These are phyloP conservation scores for Melanotaenia duboulayi DNA, from an alignment of 2,113 vertebrate species.

Conservation along the genomic window DNA sequence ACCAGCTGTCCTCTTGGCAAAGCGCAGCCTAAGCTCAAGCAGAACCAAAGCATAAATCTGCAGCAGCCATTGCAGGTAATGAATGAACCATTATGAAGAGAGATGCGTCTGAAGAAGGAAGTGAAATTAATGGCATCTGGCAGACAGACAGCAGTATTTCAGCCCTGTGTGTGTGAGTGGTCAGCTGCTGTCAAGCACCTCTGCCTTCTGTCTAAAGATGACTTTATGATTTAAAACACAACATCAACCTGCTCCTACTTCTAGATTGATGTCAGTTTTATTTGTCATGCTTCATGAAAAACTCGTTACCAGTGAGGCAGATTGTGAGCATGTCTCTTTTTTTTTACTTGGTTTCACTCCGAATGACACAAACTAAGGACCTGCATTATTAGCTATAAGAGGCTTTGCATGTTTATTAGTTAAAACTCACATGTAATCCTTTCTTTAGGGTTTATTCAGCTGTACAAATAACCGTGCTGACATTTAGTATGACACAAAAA, in stretches of 20 bases:
- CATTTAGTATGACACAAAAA: too few species aligned
- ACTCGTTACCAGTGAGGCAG: background rate
- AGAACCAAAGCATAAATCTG: constrained; percentile 60
- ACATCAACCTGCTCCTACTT: background rate
- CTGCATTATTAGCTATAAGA: background rate
- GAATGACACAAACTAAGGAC: background rate
- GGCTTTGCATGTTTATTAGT: background rate
- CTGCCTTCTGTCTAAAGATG: constrained; percentile 15
- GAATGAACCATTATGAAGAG: constrained; percentile 53
- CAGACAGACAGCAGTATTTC: constrained; percentile 29
- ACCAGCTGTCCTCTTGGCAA: constrained; percentile 52
- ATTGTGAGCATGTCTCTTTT: background rate
- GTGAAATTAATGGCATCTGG: constrained; percentile 38
- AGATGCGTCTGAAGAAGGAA: constrained; percentile 43
- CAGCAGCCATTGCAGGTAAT: constrained; percentile 49
- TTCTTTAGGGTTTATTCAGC: background rate
- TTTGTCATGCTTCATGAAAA: background rate
- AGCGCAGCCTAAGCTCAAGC: constrained; percentile 36
- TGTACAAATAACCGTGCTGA: too few species aligned
- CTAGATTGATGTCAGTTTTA: background rate
- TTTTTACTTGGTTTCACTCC: too few species aligned
- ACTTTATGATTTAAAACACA: constrained; percentile 18
- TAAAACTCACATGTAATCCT: background rate
- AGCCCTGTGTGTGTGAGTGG: background rate
- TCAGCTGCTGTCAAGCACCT: background rate